Conservation (phyloP, 1,140 invertebrate genomes). For the Mylabris phalerata region DNA sequence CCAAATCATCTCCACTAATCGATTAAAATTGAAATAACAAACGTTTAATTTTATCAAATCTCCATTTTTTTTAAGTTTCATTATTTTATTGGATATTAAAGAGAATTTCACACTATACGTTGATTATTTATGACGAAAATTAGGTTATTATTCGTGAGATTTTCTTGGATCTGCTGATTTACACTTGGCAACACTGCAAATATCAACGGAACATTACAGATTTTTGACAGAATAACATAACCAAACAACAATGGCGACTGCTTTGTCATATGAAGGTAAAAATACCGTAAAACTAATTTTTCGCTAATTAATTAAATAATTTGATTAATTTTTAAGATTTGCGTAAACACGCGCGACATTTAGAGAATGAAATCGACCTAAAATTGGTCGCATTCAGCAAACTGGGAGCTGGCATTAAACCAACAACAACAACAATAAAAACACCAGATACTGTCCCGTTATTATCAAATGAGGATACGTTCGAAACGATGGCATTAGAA, state of each 20-base stretch:
- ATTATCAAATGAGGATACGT: constrained; percentile 80
- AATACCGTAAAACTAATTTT: not conserved
- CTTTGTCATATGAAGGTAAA: constrained; percentile 31
- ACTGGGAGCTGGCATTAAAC: constrained; percentile 66
- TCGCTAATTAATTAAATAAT: not conserved
- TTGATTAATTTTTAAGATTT: constrained; percentile 58
- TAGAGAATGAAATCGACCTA: constrained; percentile 96
- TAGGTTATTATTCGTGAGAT: too few species aligned
- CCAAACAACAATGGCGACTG: constrained; percentile 24
- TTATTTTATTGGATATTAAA: too few species aligned
- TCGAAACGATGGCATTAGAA: constrained; percentile 87
- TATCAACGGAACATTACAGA: too few species aligned
- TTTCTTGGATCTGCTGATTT: too few species aligned
- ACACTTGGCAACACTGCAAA: too few species aligned
- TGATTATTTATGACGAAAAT: too few species aligned
- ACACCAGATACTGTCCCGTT: constrained; percentile 69
- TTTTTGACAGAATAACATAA: not conserved
- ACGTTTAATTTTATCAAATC: too few species aligned
- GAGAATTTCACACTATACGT: too few species aligned
- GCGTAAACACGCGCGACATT: constrained; percentile 81
- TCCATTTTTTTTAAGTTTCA: too few species aligned
- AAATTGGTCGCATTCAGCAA: constrained; percentile 95
- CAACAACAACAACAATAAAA: constrained; percentile 40
- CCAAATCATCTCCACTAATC: too few species aligned
- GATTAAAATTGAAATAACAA: too few species aligned